Base-by-base conservation (phyloP, 2,113 vertebrate genomes). In the Arizona elegans region DNA sequence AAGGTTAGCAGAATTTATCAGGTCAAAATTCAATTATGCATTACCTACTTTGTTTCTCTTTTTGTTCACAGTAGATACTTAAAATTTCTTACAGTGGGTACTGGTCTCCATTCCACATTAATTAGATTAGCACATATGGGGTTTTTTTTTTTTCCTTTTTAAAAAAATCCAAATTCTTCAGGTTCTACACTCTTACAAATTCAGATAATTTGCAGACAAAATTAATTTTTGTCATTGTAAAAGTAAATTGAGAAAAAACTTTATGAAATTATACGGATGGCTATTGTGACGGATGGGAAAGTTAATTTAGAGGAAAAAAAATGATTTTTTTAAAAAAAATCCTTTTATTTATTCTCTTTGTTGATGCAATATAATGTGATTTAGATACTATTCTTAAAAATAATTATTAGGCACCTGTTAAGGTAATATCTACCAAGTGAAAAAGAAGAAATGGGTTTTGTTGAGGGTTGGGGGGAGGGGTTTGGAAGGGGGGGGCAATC, bases 11-110 rank as follows among this genome's bases (percentile, higher is more conserved):
- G 53, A 92, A 97, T 97, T 97, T 95, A 92, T 87, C 94, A 91
- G 97, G 97, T 97, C 97, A 97, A 96, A 97, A 96, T 92, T 96
- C 97, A 97, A 97, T 97, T 96, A 93, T 94, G 95, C 96, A 95
- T 95, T 96, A 97, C 65, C 90, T 52, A 47, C 92, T 97, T 96
- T 97, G 95, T 96, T 95, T 96, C 94, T 93, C 95, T 92, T 90
- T 92, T 95, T 53, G 95, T 93, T 90, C 90, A 94, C 90, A 59
- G 94, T 0, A 90, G 91, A 91, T 91, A 94, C 93, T 94, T 93
- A 62, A 95, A 95, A 92, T 92, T 86, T 38, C 54, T 95, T 94
- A 93, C 70, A 56, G 43, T 53, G 21, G 52, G 62, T 17, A 38
- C 15, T 33, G 9, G 3, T 38, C 13, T 50, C 12, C 59, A 38